Base-by-base conservation (phyloP, 1,140 invertebrate genomes). In the Drosophila paulistorum region DNA sequence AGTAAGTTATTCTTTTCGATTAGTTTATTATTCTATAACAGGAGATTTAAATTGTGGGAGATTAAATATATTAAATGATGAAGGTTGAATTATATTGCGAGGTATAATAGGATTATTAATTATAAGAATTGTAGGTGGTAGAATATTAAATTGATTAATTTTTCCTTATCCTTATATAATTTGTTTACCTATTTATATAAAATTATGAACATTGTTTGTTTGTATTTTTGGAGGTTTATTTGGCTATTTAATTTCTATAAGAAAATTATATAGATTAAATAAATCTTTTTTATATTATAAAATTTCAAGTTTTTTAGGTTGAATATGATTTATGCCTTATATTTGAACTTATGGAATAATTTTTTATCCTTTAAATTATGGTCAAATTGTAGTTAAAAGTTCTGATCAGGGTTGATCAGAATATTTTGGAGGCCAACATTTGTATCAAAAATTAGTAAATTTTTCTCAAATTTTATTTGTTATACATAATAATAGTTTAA, bases 11-110 rank as follows among this genome's bases (percentile, higher is more conserved):
- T 93, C 91, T 59, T 86, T 94, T 91, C 94, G 94, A 7, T 93
- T 94, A 91, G 71, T 93, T 84, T 93, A 92, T 92, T 94, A 93
- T 93, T 89, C 87, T 74, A 92, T 93, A 87, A 79, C 91, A 48
- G 91, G 90, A 17, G 81, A 84, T 67, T 93, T 91, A 91, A 93
- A 93, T 93, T 92, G 92, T 92, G 71, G 91, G 48, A 71, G 58
- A 65, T 78, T 93, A 79, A 92, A 92, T 92, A 85, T 84, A 70
- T 77, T 93, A 84, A 92, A 84, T 84, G 93, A 93, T 91, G 91
- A 92, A 71, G 86, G 92, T 82, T 92, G 81, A 90, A 45, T 90
- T 77, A 93, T 94, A 92, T 80, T 93, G 68, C 87, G 91, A 35
- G 91, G 92, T 55, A 93, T 94, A 90, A 67, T 92, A 77, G 81